phyloP scores from a whole-genome alignment of 35 echinoderm and acorn worm species.

The Ophioderma brevispina region DNA sequence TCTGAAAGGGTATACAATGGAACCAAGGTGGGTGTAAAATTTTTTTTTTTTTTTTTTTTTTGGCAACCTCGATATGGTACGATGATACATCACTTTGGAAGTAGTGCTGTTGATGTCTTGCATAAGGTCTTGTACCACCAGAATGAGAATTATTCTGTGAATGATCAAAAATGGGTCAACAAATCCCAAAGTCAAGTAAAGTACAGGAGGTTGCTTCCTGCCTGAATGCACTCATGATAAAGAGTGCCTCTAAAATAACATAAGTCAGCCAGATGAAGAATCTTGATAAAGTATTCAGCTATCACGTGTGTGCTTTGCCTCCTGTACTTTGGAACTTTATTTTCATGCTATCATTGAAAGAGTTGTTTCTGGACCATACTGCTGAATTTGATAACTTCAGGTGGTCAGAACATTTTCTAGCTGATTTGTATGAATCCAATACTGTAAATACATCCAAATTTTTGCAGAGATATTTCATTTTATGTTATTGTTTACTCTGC shows the following conservation, averaged over 20 bases:
- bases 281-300: neutral
- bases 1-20: too few species aligned
- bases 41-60: too few species aligned
- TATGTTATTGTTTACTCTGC: neutral
- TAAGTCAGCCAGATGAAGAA: neutral
- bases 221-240: neutral
- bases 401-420: neutral
- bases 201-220: neutral
- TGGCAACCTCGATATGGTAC: neutral
- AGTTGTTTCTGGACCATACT: neutral
- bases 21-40: too few species aligned
- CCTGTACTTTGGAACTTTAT: neutral
- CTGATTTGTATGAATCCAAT: neutral
- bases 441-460: neutral
- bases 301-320: neutral
- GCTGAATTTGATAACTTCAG: neutral
- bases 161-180: neutral
- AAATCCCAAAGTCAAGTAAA: neutral
- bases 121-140: neutral
- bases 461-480: neutral
- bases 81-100: neutral
- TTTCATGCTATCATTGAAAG: neutral
- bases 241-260: neutral
- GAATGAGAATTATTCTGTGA: neutral
- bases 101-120: neutral